Conservation (phyloP, 2,888 invertebrate genomes). For the Chrysopilus asiliformis region DNA sequence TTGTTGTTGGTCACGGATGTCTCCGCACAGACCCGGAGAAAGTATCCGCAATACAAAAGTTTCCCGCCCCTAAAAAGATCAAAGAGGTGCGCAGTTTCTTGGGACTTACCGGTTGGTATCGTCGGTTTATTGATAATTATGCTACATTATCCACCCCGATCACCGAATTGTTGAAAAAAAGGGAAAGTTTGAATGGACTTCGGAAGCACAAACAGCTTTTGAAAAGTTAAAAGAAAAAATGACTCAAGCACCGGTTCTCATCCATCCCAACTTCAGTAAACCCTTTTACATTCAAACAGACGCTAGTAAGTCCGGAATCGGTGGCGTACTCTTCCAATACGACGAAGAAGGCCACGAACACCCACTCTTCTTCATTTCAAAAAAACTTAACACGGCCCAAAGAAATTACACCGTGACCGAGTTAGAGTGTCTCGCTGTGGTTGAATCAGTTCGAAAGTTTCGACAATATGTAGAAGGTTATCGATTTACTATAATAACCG, state of each 20-base stretch:
- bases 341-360: slow-evolving; percentile 1
- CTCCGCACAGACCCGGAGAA: slow-evolving; percentile 4
- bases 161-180: not conserved
- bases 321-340: slow-evolving; percentile 4
- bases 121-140: slow-evolving; percentile 1
- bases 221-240: slow-evolving; percentile 2
- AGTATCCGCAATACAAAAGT: not conserved
- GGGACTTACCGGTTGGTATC: slow-evolving; percentile 6
- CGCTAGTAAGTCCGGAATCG: slow-evolving; percentile 7
- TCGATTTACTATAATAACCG: slow-evolving; percentile 11
- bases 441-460: slow-evolving; percentile 10
- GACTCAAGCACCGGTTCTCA: slow-evolving; percentile 3
- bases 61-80: not conserved
- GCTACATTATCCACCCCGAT: not conserved
- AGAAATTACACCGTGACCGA: slow-evolving; percentile 13
- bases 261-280: slow-evolving; percentile 5
- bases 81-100: slow-evolving; percentile 3
- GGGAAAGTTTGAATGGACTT: slow-evolving; percentile 6
- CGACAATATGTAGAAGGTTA: slow-evolving; percentile 11
- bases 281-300: slow-evolving; percentile 5
- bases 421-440: slow-evolving; percentile 14
- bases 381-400: slow-evolving; percentile 4
- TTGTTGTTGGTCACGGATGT: slow-evolving; percentile 2
- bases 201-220: slow-evolving; percentile 5
- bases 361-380: slow-evolving; percentile 3